Evolutionary conservation across 2,113 vertebrate species (phyloP).

Genomic region (Tetrax tetrax): DNA sequence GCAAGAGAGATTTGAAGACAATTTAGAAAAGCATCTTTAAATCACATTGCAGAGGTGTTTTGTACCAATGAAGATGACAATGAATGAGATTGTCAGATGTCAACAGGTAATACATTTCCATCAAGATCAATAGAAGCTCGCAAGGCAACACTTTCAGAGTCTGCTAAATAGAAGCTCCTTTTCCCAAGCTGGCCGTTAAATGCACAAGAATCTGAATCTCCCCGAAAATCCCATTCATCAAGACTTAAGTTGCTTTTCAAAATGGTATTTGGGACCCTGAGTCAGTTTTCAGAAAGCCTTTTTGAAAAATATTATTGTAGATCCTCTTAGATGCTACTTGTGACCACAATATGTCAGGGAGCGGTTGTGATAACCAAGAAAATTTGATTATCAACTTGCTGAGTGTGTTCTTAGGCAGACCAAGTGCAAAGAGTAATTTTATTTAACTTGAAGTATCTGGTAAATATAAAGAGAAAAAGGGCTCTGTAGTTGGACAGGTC

Average conservation of each 20-base stretch:
- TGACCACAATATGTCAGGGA: not conserved
- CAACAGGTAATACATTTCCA: not conserved
- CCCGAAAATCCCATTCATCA: not conserved
- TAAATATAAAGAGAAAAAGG: slow-evolving; percentile 50
- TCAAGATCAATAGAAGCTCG: not conserved
- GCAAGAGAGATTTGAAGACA: not conserved
- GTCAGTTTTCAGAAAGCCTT: not conserved
- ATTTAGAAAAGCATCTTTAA: not conserved
- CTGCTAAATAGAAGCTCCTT: not conserved
- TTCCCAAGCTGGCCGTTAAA: not conserved
- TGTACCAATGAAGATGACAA: not conserved
- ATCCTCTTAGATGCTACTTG: not conserved
- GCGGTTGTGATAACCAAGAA: not conserved
- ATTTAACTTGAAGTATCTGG: slow-evolving; percentile 61
- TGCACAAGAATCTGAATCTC: not conserved
- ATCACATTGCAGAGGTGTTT: not conserved
- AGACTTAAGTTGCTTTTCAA: not conserved
- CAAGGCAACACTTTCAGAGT: not conserved
- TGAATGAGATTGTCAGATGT: not conserved
- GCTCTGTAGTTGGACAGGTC: slow-evolving; percentile 35
- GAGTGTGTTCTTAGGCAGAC: not conserved
- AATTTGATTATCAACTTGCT: slow-evolving; percentile 4
- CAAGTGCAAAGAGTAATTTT: slow-evolving; percentile 40
- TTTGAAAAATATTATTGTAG: not conserved
- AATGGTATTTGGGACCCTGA: not conserved